These are phyloP conservation scores for Chrysopa pallens DNA, from an alignment of 1,140 invertebrate genomes.

Conservation along the genomic window DNA sequence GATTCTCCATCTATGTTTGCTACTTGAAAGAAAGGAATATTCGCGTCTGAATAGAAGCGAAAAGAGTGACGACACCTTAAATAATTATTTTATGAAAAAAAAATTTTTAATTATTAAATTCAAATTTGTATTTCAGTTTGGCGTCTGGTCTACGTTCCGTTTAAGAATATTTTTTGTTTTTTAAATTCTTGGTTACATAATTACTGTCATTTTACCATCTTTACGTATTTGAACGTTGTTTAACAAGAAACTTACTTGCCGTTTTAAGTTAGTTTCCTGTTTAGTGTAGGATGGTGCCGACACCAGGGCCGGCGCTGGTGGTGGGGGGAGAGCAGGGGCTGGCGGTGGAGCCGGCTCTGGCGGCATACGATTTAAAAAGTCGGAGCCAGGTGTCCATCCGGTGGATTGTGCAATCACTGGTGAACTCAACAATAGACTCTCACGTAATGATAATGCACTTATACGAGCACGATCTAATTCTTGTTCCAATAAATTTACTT, in stretches of 20 bases:
- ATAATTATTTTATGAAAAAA: too few species aligned
- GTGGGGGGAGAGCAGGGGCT: conserved; percentile 26
- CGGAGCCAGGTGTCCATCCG: conserved; percentile 1
- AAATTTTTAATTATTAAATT: too few species aligned
- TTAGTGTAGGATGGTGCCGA: conserved; percentile 35
- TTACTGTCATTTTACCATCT: conserved; percentile 34
- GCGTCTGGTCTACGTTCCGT: too few species aligned
- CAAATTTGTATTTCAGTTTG: too few species aligned
- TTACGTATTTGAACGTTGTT: conserved; percentile 54
- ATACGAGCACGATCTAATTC: conserved; percentile 44
- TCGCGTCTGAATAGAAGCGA: too few species aligned
- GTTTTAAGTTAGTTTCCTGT: conserved; percentile 41
- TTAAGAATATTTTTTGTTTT: too few species aligned
- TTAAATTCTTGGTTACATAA: conserved; percentile 6
- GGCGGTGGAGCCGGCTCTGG: conserved; percentile 17
- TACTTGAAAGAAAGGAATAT: too few species aligned
- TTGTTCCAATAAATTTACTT: conserved; percentile 51
- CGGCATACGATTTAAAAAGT: neutral
- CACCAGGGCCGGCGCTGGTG: conserved; percentile 25
- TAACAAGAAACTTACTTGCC: conserved; percentile 67
- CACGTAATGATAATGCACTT: conserved; percentile 22
- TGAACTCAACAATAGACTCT: conserved; percentile 21
- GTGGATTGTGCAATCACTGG: conserved; percentile 5
- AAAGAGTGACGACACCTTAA: too few species aligned
- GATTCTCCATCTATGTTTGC: too few species aligned